Percentiles rank a stretch among this genome's conserved stretches.
Conservation (phyloP, 1,140 invertebrate species). For the Zaprionus inermis region DNA sequence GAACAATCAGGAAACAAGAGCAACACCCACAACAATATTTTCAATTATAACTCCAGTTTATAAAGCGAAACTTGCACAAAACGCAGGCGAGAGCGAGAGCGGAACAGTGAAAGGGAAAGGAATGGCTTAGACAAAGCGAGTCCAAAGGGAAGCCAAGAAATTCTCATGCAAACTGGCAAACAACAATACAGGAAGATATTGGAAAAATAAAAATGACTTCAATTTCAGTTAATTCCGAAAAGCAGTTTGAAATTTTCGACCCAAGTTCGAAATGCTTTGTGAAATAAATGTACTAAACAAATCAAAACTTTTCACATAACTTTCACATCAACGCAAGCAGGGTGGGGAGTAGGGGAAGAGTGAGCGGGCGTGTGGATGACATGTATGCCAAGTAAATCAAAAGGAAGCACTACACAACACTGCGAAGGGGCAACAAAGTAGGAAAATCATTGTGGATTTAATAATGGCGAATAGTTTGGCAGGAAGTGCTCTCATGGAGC, state of each 20-base stretch:
- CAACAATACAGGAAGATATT: slow-evolving; percentile 33
- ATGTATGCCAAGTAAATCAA: slow-evolving; percentile 61
- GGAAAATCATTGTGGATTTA: slow-evolving; percentile 39
- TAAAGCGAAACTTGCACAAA: slow-evolving; percentile 61
- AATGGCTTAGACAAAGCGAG: slow-evolving; percentile 37
- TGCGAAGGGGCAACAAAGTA: slow-evolving; percentile 32
- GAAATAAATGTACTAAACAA: slow-evolving; percentile 79
- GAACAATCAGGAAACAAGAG: slow-evolving; percentile 27
- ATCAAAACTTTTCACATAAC: slow-evolving; percentile 81
- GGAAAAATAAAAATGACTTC: slow-evolving; percentile 60
- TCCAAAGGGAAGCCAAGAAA: slow-evolving; percentile 17
- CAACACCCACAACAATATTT: slow-evolving; percentile 61
- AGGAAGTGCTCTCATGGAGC: slow-evolving; percentile 39
- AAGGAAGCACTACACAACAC: slow-evolving; percentile 19
- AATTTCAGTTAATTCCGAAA: slow-evolving; percentile 70
- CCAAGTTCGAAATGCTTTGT: slow-evolving; percentile 49
- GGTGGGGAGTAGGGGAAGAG: background rate
- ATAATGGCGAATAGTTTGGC: slow-evolving; percentile 50
- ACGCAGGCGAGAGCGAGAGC: slow-evolving; percentile 8
- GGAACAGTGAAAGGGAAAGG: slow-evolving; percentile 40
- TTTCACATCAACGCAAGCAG: slow-evolving; percentile 63
- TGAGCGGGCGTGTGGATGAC: slow-evolving; percentile 6
- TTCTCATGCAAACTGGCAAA: slow-evolving; percentile 21
- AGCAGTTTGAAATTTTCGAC: slow-evolving; percentile 42
- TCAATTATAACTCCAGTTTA: slow-evolving; percentile 82